Base-by-base conservation (phyloP, 2,797 vertebrate species). In the Gymnocypris eckloni region DNA sequence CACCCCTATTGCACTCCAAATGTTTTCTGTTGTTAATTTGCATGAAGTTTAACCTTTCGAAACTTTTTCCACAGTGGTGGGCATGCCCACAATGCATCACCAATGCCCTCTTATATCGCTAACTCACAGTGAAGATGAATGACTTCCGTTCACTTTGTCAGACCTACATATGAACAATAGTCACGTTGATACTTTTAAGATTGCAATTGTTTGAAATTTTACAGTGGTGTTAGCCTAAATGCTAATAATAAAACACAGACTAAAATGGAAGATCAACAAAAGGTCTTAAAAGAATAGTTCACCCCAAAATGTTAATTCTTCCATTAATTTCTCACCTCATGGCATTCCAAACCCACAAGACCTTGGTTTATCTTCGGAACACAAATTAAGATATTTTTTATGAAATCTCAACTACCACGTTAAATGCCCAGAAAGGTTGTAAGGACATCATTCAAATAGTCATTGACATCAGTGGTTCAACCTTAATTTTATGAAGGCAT, bases 201-300 rank as follows among this genome's bases (percentile, higher is more conserved):
- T 12, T 54, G 25, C 2, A 8, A 20, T 37, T 10, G 5, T 9
- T 50, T 18, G 13, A 73, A 50, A 50, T 50, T 10, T 9, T 10
- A 73, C 13, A 50, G 7, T 72, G 25, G 22, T 25, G 70, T 15
- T 48, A 28, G 28, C 48, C 71, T 50, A 50, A 73, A 73, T 50
- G 71, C 7, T 5, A 25, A 37, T 41, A 70, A 22, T 28, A 28
- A 50, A 73, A 73, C 71, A 9, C 71, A 9, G 67, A 81, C 13
- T 71, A 59, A 56, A 78, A 66, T 83, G 54, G 25, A 79, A 61
- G 52, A 41, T 66, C 37, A 73, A 41, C 33, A 79, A 71, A 66
- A 7, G 6, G 16, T 25, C 28, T 61, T 28, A 54, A 52, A 54
- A 16, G 16, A 1, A 7, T 54, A 54, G 16, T 54, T 54, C 52